These are phyloP conservation scores for Oxyura jamaicensis DNA, from an alignment of 2,113 vertebrate species.

Conservation along the genomic window DNA sequence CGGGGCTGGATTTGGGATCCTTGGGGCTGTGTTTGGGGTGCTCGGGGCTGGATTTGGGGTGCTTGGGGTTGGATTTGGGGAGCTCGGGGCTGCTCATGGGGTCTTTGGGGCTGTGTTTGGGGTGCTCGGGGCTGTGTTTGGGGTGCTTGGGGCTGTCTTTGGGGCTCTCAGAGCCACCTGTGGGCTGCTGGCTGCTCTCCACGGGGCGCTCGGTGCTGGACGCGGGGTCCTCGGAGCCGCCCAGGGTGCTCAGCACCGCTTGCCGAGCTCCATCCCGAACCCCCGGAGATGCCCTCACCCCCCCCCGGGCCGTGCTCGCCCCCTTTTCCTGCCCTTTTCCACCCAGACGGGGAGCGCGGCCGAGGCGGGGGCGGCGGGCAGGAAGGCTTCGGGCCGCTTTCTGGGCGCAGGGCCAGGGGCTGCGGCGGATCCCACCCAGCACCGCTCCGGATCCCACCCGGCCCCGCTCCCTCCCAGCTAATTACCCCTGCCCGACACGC, in stretches of 20 bases:
- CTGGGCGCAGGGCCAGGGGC: neutral
- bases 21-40: no score
- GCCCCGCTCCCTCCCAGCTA: no score
- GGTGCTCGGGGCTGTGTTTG: neutral
- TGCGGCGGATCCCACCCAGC: neutral
- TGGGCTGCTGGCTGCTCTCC: no score
- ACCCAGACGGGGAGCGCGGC: neutral
- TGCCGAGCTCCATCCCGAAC: neutral
- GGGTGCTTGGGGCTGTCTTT: neutral
- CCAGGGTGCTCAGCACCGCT: no score
- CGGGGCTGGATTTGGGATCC: no score
- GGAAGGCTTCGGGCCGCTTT: neutral
- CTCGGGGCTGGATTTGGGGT: no score
- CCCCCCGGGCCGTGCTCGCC: neutral
- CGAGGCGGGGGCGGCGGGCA: neutral
- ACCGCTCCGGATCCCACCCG: no score
- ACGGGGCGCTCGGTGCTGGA: no score
- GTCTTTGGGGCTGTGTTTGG: neutral
- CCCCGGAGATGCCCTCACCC: neutral
- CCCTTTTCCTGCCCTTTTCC: neutral
- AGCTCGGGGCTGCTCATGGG: neutral
- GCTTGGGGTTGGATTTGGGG: neutral
- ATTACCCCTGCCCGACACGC: slow-evolving; percentile 67
- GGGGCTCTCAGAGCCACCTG: no score
- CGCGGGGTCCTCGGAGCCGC: no score